Conservation (phyloP, 2,888 invertebrate genomes). For the Luperina nickerlii region DNA sequence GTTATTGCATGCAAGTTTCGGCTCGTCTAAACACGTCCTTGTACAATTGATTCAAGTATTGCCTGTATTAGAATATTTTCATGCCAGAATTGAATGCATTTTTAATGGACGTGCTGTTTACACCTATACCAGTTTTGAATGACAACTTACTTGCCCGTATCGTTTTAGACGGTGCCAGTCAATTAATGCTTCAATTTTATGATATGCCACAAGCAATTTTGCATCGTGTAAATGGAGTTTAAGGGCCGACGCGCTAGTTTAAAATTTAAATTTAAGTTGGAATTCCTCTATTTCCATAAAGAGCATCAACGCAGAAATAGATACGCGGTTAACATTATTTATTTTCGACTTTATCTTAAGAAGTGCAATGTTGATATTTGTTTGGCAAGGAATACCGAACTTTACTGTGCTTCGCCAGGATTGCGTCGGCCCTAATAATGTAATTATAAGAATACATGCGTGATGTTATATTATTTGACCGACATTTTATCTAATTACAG, state of each 20-base stretch:
- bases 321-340: not conserved
- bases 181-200: not conserved
- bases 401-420: not conserved
- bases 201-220: not conserved
- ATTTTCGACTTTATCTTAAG: not conserved
- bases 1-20: not conserved
- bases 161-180: not conserved
- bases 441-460: not conserved
- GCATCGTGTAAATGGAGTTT: not conserved
- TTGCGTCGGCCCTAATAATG: not conserved
- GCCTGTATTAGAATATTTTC: not conserved
- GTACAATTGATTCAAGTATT: not conserved
- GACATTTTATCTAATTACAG: constrained; percentile 57
- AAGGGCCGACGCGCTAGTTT: not conserved
- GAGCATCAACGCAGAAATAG: not conserved
- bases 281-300: not conserved
- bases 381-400: not conserved
- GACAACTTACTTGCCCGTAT: not conserved
- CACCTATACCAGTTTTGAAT: not conserved
- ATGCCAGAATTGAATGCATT: not conserved
- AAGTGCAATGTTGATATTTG: not conserved
- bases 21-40: not conserved
- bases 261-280: not conserved
- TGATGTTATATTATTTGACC: not conserved
- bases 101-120: not conserved